Base-by-base conservation (phyloP, 2,113 vertebrate species). In the Onychostoma macrolepis region DNA sequence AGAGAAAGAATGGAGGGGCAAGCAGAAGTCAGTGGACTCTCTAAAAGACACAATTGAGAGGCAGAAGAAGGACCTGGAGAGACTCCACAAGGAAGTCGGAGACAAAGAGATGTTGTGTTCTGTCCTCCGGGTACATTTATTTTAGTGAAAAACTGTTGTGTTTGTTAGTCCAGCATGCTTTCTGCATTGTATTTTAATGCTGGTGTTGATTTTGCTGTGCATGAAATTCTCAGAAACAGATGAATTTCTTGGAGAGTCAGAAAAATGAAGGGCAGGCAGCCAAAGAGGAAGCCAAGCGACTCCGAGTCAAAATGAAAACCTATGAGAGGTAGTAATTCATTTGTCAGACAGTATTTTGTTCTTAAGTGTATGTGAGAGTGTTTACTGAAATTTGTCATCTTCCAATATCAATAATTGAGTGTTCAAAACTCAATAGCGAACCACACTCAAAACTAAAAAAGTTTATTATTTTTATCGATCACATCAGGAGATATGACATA, bases 161-260 rank as follows among this genome's bases (percentile, higher is more conserved):
- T 53, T 4, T 9, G 19, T 77, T 33, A 30, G 17, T 50, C 15
- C 15, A 19, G 13, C 21, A 48, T 63, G 30, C 17, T 1, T 0
- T 75, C 56, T 38, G 33, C 21, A 84, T n/a, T 63, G 77, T 6
- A 56, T 1, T 72, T 38, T 61, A 41, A 5, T 69, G 7, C n/a
- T 4, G 15, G 1, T 15, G 0, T n/a, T 38, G 3, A 82, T 8
- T 38, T 15, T 75, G 45, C 41, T 58, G 19, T 53, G 28, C 65
- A 11, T 45, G 67, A 6, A 65, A 83, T 78, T 86, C 90, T 56
- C 90, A 99, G 98, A 97, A 98, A 94, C 98, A 99, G 94, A 97
- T 99, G 97, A 95, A 94, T 65, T 98, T 95, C 90, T 88, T 99
- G 90, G 97, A 99, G 92, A 96, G 94, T 63, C 96, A 98, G 86